A percentile compares a stretch with the other conserved stretches of the same genome.
Conservation (phyloP, 2,888 invertebrate genomes). For the Deilephila elpenor region DNA sequence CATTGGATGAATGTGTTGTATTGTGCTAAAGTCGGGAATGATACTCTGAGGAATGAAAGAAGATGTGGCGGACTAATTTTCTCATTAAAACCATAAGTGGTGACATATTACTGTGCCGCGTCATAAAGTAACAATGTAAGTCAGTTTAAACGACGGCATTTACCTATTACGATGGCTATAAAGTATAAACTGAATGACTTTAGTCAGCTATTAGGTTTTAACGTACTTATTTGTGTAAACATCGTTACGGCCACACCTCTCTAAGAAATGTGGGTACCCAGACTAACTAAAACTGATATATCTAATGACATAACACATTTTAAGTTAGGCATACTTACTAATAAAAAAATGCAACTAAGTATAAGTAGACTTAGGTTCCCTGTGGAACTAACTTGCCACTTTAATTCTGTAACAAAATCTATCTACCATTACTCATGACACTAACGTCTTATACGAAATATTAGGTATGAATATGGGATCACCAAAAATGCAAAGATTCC, state of each 20-base stretch:
- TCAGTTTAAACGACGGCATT: not conserved
- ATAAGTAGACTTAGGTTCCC: too few species aligned
- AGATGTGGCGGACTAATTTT: not conserved
- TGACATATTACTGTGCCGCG: not conserved
- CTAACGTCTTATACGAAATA: too few species aligned
- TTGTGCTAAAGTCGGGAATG: not conserved
- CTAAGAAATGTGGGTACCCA: too few species aligned
- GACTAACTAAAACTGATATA: too few species aligned
- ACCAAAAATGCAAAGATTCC: not conserved
- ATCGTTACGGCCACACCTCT: too few species aligned
- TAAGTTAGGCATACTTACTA: too few species aligned
- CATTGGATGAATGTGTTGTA: not conserved
- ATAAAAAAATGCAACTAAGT: too few species aligned
- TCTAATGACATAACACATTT: too few species aligned
- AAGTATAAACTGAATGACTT: not conserved
- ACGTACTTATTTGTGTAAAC: not conserved
- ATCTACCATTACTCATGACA: too few species aligned
- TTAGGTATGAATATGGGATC: too few species aligned
- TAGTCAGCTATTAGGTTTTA: not conserved
- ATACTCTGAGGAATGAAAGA: not conserved
- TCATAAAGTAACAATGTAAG: not conserved
- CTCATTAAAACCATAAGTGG: not conserved
- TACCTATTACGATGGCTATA: not conserved
- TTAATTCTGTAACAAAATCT: too few species aligned
- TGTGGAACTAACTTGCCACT: too few species aligned